Percentiles rank a stretch among this genome's conserved stretches.
These are phyloP conservation scores for Drosophila helvetica DNA, from an alignment of 2,888 invertebrate species.

Conservation along the genomic window DNA sequence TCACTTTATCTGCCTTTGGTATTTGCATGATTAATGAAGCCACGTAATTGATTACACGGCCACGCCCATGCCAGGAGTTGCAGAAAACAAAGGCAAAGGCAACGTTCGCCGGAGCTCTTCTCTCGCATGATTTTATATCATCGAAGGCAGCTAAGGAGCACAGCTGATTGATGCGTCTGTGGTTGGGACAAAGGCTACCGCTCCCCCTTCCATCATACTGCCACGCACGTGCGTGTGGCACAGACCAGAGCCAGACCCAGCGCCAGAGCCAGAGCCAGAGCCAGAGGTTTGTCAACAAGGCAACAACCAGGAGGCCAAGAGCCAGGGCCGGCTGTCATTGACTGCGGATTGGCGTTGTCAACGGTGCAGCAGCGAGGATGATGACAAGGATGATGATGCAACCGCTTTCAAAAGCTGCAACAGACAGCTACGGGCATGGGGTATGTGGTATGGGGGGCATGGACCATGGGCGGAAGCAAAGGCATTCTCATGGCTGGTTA, in stretches of 20 bases:
- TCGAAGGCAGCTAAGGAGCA: slow-evolving; percentile 49
- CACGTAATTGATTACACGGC: slow-evolving; percentile 72
- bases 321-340: slow-evolving; percentile 45
- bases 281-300: slow-evolving; percentile 1
- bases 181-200: slow-evolving; percentile 48
- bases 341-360: slow-evolving; percentile 60
- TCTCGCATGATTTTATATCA: slow-evolving; percentile 43
- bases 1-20: slow-evolving; percentile 41
- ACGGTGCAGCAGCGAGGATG: slow-evolving; percentile 45
- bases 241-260: not conserved
- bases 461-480: slow-evolving; percentile 14
- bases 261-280: not conserved
- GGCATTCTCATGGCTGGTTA: slow-evolving; percentile 52
- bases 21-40: slow-evolving; percentile 79
- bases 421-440: slow-evolving; percentile 16
- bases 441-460: not conserved
- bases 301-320: not conserved
- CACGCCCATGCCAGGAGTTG: slow-evolving; percentile 39
- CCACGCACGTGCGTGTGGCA: slow-evolving; percentile 54
- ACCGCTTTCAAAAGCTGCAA: slow-evolving; percentile 45
- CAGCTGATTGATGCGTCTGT: slow-evolving; percentile 70
- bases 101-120: slow-evolving; percentile 15
- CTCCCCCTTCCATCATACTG: slow-evolving; percentile 23
- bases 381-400: slow-evolving; percentile 51
- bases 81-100: slow-evolving; percentile 18